Evolutionary conservation across 2,113 vertebrate genomes (phyloP).

Genomic region (Rhagologus leucostigma): DNA sequence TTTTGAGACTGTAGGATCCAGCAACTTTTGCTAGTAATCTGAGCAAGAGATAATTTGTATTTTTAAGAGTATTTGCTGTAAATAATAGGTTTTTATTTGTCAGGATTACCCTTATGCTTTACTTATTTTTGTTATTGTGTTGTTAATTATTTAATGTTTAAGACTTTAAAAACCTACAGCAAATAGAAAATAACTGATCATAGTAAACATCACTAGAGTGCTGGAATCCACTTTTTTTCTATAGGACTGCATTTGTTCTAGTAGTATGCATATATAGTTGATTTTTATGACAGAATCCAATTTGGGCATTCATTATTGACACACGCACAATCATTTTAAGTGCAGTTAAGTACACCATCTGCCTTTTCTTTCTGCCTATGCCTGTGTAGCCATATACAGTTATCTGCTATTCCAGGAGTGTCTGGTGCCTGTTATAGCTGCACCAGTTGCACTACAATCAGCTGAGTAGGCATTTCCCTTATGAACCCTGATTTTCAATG

Average conservation of each 20-base stretch:
- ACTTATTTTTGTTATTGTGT: conserved; percentile 6
- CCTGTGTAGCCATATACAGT: conserved; percentile 65
- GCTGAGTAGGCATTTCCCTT: conserved; percentile 72
- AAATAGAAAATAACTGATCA: conserved; percentile 38
- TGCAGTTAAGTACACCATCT: conserved; percentile 81
- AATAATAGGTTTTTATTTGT: neutral
- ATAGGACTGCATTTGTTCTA: conserved; percentile 55
- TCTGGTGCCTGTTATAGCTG: conserved; percentile 71
- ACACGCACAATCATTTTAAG: conserved; percentile 78
- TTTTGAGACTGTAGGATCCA: neutral
- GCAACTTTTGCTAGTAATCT: neutral
- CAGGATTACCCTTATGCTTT: neutral
- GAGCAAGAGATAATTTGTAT: neutral
- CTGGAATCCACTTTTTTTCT: neutral
- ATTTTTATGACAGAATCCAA: conserved; percentile 69
- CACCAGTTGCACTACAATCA: conserved; percentile 73
- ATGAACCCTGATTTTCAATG: conserved; percentile 73
- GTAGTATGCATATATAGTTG: conserved; percentile 64
- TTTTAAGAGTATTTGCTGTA: neutral
- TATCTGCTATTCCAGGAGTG: conserved; percentile 75
- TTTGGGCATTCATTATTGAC: conserved; percentile 78
- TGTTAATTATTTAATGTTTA: conserved; percentile 41
- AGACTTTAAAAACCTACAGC: conserved; percentile 17
- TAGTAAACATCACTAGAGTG: conserved; percentile 47
- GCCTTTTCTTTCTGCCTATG: conserved; percentile 73